Evolutionary conservation across 2,888 invertebrate genomes (phyloP).

Genomic region (Antitype chi): DNA sequence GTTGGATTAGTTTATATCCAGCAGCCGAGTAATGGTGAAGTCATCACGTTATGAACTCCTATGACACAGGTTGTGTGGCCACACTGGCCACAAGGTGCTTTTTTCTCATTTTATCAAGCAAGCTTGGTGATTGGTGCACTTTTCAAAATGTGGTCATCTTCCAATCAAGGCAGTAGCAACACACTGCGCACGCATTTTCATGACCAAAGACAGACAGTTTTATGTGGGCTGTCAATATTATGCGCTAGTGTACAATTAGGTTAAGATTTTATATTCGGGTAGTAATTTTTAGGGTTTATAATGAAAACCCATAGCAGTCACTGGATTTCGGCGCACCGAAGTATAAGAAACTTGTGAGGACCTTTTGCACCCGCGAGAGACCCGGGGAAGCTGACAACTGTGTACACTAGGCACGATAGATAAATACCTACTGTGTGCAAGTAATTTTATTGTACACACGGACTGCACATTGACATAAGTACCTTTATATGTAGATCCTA

Average conservation of each 20-base stretch:
- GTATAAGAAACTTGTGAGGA: background rate
- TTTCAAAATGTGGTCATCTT: background rate
- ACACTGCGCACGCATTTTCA: constrained; percentile 6
- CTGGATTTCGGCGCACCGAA: background rate
- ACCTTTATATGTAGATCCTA: background rate
- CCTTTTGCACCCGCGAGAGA: background rate
- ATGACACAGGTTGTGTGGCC: background rate
- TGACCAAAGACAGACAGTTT: constrained; percentile 48
- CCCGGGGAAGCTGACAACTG: background rate
- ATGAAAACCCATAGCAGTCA: background rate
- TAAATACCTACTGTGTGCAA: background rate
- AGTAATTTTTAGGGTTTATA: background rate
- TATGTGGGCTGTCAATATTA: constrained; percentile 17
- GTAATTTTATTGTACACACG: background rate
- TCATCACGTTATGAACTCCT: background rate
- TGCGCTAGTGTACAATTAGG: constrained; percentile 6
- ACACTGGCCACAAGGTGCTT: background rate
- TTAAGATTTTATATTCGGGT: constrained; percentile 3
- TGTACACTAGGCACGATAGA: background rate
- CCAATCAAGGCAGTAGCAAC: background rate
- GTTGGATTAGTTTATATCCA: background rate
- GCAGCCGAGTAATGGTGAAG: background rate
- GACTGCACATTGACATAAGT: background rate
- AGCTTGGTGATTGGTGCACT: constrained; percentile 4
- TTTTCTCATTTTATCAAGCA: background rate